These are phyloP conservation scores for Smutsia gigantea DNA, from an alignment of 2,797 vertebrate species.

Conservation along the genomic window DNA sequence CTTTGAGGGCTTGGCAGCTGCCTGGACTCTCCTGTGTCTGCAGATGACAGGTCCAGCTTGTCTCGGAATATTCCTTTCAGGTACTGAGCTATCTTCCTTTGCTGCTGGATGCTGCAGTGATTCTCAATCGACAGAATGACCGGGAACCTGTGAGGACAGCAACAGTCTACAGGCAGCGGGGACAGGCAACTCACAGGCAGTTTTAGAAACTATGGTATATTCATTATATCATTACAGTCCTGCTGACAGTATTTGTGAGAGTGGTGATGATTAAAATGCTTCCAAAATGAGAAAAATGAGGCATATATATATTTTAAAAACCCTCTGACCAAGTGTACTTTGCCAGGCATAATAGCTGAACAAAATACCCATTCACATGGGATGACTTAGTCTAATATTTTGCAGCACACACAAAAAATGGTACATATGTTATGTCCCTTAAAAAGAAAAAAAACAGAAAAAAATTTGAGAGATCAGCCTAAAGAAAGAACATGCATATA, in stretches of 20 bases:
- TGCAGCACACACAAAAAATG: background rate
- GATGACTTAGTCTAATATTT: background rate
- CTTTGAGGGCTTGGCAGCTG: constrained; percentile 95
- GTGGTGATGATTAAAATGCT: background rate
- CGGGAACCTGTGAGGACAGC: constrained; percentile 89
- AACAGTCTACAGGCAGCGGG: background rate
- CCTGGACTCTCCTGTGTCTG: constrained; percentile 89
- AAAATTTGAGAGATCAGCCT: background rate
- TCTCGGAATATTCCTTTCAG: constrained; percentile 95
- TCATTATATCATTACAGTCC: background rate
- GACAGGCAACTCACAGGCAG: background rate
- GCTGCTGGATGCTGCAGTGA: constrained; percentile 97
- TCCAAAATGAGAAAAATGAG: background rate
- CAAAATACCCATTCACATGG: background rate
- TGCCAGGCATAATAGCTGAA: background rate
- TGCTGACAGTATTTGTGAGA: background rate
- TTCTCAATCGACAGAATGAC: constrained; percentile 98
- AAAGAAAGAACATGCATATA: constrained; percentile 7
- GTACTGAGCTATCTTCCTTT: constrained; percentile 97
- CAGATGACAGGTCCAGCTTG: constrained; percentile 93
- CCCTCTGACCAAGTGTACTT: background rate
- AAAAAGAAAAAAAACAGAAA: background rate
- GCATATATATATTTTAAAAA: background rate
- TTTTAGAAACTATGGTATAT: background rate
- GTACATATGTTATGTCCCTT: background rate